phyloP scores from a whole-genome alignment of 1,140 invertebrate species.

The Eciton burchellii region DNA sequence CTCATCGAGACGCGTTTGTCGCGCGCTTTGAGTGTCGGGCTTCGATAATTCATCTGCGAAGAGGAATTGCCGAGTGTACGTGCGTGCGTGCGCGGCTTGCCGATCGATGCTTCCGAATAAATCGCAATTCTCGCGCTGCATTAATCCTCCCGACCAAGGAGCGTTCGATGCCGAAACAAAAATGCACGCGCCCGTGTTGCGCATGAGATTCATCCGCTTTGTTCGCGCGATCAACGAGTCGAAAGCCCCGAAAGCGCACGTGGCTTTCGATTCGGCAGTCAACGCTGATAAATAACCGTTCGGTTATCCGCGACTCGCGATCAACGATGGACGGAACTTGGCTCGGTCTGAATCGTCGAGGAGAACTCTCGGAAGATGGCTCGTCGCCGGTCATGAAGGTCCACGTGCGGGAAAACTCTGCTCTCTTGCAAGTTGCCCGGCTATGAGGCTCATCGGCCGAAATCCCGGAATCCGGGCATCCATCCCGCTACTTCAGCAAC shows the following conservation, averaged over 20 bases:
- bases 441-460: constrained; percentile 46
- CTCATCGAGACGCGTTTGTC: background rate
- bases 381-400: constrained; percentile 31
- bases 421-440: constrained; percentile 47
- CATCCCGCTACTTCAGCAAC: constrained; percentile 23
- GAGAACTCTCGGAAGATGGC: constrained; percentile 37
- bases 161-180: background rate
- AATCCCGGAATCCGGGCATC: constrained; percentile 42
- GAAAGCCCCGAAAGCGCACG: background rate
- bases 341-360: constrained; percentile 34
- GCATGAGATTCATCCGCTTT: background rate
- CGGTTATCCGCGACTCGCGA: constrained; percentile 35
- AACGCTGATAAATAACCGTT: constrained; percentile 53
- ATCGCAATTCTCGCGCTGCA: background rate
- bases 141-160: background rate
- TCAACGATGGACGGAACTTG: constrained; percentile 48
- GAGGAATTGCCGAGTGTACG: background rate
- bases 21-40: background rate
- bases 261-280: background rate
- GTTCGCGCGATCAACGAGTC: constrained; percentile 19
- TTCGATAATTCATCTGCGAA: constrained; percentile 13
- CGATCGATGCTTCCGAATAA: background rate
- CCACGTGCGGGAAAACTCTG: constrained; percentile 42
- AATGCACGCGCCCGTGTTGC: too few relatives aligned
- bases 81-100: background rate